A percentile compares a stretch with the other conserved stretches of the same genome.
Evolutionary conservation across 2,888 invertebrate genomes (phyloP).

Genomic region (Noctuana brunneofusca): DNA sequence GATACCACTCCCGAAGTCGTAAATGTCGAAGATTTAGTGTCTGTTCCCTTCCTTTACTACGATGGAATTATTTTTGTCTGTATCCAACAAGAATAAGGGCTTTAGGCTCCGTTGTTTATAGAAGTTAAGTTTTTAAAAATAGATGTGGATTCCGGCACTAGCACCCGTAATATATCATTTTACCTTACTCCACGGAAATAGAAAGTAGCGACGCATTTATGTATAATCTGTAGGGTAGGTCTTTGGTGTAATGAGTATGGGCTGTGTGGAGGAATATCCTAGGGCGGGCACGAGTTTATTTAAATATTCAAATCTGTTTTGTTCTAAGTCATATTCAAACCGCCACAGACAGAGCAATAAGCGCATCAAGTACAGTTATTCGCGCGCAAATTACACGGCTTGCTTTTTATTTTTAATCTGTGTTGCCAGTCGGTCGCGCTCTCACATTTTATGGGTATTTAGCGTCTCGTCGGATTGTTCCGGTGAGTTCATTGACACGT

Average conservation of each 20-base stretch:
- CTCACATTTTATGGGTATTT: slow-evolving; percentile 44
- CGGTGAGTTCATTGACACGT: slow-evolving; percentile 13
- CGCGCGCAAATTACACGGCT: slow-evolving; percentile 26
- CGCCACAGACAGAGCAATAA: not conserved
- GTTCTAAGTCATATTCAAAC: not conserved
- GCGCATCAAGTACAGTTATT: slow-evolving; percentile 18
- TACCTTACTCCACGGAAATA: too few species aligned
- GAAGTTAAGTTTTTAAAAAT: not conserved
- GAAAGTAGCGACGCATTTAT: too few species aligned
- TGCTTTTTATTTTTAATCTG: slow-evolving; percentile 29
- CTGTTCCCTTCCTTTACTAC: slow-evolving; percentile 4
- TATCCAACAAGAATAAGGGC: not conserved
- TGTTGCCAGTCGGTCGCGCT: slow-evolving; percentile 39
- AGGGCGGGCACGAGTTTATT: too few species aligned
- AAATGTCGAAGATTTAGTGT: slow-evolving; percentile 11
- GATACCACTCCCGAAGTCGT: slow-evolving; percentile 18
- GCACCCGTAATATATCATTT: too few species aligned
- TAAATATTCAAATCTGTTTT: not conserved
- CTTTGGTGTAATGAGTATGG: too few species aligned
- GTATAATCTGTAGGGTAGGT: too few species aligned
- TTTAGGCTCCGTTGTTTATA: not conserved
- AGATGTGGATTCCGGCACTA: not conserved
- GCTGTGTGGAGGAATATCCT: too few species aligned
- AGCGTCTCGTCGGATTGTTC: slow-evolving; percentile 15
- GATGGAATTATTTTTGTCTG: slow-evolving; percentile 28